Percentiles rank a stretch among this genome's conserved stretches.
phyloP scores from a whole-genome alignment of 2,888 invertebrate species.

The Eupithecia insigniata region DNA sequence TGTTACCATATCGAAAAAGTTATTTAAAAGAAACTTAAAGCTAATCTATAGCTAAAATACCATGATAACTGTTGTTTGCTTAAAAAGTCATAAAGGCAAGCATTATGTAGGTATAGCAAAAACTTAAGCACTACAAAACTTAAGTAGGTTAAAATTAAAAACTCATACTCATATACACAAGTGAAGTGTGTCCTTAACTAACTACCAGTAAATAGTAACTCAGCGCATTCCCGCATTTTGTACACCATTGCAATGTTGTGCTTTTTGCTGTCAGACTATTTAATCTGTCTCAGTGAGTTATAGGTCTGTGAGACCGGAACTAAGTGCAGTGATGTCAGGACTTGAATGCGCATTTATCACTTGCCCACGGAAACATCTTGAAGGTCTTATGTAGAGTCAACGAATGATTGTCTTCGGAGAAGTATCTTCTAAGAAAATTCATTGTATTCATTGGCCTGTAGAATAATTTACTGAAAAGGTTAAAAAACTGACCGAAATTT shows the following conservation, averaged over 20 bases:
- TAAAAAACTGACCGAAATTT: background rate
- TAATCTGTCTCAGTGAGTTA: slow-evolving; percentile 36
- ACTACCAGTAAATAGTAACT: slow-evolving; percentile 17
- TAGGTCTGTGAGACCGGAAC: slow-evolving; percentile 27
- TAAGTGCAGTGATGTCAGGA: slow-evolving; percentile 32
- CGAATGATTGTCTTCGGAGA: background rate
- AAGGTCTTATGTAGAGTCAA: slow-evolving; percentile 1
- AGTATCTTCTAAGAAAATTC: background rate
- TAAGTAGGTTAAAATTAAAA: background rate
- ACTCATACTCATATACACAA: background rate
- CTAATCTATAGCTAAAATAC: background rate
- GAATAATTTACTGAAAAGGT: too few species aligned
- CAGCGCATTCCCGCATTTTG: slow-evolving; percentile 26
- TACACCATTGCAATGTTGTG: slow-evolving; percentile 29
- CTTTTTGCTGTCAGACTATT: slow-evolving; percentile 35
- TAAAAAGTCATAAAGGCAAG: background rate
- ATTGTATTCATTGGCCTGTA: background rate
- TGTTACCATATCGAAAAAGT: background rate
- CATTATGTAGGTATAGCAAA: background rate
- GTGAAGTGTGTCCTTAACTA: background rate
- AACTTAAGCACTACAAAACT: background rate
- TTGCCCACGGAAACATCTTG: slow-evolving; percentile 21
- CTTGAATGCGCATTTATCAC: slow-evolving; percentile 34
- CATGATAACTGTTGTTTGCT: background rate
- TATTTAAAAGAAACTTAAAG: background rate